A percentile compares a stretch with the other conserved stretches of the same genome.
Evolutionary conservation across 2,113 vertebrate species (phyloP).

Genomic region (Beaufortia kweichowensis): DNA sequence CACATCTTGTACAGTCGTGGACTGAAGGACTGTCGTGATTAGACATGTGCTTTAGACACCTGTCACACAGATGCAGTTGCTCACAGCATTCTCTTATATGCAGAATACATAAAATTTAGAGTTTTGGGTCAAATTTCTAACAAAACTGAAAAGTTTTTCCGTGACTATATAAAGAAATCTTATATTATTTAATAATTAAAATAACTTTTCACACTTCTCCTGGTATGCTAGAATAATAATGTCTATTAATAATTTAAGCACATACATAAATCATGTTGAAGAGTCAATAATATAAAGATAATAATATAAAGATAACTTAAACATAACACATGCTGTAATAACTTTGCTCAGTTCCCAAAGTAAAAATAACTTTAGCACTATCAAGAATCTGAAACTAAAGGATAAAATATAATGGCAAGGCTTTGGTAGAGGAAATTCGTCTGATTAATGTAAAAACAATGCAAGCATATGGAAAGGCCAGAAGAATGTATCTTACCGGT

Average conservation of each 20-base stretch:
- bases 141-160: background rate
- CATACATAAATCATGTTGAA: background rate
- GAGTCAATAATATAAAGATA: background rate
- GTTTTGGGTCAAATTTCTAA: no score
- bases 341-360: background rate
- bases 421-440: background rate
- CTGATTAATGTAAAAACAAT: background rate
- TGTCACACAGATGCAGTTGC: no score
- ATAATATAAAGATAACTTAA: background rate
- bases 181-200: background rate
- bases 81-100: no score
- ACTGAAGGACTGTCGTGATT: no score
- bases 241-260: background rate
- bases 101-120: no score
- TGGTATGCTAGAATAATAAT: background rate
- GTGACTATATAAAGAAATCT: background rate
- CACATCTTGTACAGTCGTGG: no score
- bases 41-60: no score
- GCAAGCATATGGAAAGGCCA: background rate
- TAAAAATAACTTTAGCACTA: background rate
- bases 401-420: background rate
- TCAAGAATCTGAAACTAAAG: background rate
- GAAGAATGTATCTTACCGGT: constrained; percentile 77
- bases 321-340: background rate
- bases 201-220: background rate